Evolutionary conservation across 2,888 invertebrate genomes (phyloP).

Genomic region (Cephus spinipes): DNA sequence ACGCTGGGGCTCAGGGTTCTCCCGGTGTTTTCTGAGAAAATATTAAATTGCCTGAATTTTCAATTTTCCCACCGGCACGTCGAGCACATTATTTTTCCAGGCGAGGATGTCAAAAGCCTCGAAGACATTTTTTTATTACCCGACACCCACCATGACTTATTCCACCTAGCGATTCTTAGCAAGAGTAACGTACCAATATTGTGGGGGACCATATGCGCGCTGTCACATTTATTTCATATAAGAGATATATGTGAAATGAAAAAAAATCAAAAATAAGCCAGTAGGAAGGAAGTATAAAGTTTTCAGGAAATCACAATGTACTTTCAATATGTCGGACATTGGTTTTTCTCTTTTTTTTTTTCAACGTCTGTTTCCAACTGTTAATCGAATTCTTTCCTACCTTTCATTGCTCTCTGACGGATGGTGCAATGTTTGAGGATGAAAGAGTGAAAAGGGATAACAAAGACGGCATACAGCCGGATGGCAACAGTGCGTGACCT

Average conservation of each 20-base stretch:
- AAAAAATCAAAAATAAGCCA: not conserved
- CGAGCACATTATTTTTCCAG: not conserved
- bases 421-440: not conserved
- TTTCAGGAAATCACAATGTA: not conserved
- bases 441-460: not conserved
- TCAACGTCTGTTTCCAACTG: not conserved
- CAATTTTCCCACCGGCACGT: not conserved
- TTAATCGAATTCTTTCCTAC: not conserved
- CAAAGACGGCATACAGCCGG: not conserved
- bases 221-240: not conserved
- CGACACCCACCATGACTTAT: not conserved
- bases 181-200: not conserved
- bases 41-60: not conserved
- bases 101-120: not conserved
- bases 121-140: not conserved
- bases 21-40: not conserved
- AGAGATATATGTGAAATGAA: not conserved
- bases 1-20: not conserved
- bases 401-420: not conserved
- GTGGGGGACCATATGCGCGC: not conserved
- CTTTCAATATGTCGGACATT: not conserved
- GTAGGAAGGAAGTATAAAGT: not conserved
- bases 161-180: not conserved
- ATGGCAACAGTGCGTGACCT: not conserved
- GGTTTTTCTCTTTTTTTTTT: not conserved